These are phyloP conservation scores for Lutjanus erythropterus DNA, from an alignment of 2,113 vertebrate genomes.

Conservation along the genomic window DNA sequence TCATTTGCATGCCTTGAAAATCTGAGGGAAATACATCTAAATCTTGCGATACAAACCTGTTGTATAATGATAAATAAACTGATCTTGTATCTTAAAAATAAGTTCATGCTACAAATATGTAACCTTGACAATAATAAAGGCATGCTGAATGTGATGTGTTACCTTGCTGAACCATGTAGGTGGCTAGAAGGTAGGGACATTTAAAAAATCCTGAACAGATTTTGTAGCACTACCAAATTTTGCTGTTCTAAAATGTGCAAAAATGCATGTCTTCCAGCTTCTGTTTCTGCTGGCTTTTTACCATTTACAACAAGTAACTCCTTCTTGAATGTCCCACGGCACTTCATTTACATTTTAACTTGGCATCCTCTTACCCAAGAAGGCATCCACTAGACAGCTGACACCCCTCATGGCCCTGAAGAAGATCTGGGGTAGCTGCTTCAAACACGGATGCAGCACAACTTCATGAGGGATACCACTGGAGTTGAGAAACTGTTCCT, in stretches of 20 bases:
- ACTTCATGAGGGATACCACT: slow-evolving; percentile 94
- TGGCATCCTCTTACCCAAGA: slow-evolving; percentile 88
- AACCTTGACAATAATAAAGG: neutral
- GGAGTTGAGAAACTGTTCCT: slow-evolving; percentile 96
- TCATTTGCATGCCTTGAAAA: slow-evolving; percentile 2
- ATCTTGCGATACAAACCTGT: too few relatives aligned
- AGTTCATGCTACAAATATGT: neutral
- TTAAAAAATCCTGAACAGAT: neutral
- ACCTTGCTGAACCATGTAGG: neutral
- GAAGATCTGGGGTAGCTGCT: slow-evolving; percentile 97
- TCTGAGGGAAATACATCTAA: too few relatives aligned
- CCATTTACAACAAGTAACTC: neutral
- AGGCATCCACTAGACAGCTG: slow-evolving; percentile 97
- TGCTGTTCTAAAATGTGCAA: neutral
- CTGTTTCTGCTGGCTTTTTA: neutral
- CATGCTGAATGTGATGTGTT: neutral
- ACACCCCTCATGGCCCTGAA: slow-evolving; percentile 97
- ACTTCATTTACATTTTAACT: slow-evolving; percentile 5
- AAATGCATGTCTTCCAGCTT: too few relatives aligned
- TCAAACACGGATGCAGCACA: slow-evolving; percentile 95
- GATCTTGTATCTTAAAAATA: too few relatives aligned
- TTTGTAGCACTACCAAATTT: neutral
- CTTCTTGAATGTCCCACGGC: neutral
- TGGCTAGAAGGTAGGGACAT: neutral
- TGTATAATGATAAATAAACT: too few relatives aligned